Conservation (phyloP, 2,797 vertebrate species). For the Myiotriccus ornatus region DNA sequence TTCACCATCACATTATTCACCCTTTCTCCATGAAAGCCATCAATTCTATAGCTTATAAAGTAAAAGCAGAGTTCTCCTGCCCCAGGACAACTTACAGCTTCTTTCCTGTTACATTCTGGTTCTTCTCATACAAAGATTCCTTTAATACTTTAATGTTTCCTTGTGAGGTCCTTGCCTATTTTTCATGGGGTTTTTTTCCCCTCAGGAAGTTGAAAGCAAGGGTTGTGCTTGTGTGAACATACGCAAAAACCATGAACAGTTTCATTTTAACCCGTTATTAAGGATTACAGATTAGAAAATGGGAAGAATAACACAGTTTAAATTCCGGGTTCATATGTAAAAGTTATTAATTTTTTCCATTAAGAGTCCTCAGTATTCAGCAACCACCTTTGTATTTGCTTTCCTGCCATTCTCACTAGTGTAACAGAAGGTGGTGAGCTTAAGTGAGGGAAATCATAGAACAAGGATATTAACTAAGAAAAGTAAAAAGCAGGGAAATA, state of each 20-base stretch:
- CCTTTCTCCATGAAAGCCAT: neutral
- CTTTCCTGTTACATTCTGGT: neutral
- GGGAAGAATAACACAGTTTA: neutral
- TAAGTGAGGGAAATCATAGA: neutral
- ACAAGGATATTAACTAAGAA: neutral
- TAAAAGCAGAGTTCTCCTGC: neutral
- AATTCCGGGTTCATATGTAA: neutral
- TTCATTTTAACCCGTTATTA: neutral
- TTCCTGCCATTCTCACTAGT: neutral
- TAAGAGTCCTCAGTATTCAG: neutral
- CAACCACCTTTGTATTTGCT: neutral
- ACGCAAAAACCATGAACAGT: neutral
- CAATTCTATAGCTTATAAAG: neutral
- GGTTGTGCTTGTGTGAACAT: neutral
- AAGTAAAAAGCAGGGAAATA: neutral
- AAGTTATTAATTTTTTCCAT: neutral
- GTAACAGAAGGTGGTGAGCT: neutral
- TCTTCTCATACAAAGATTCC: neutral
- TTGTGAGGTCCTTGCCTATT: neutral
- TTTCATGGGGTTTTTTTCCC: rapidly evolving
- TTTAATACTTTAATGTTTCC: neutral
- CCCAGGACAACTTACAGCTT: neutral
- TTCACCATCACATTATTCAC: neutral
- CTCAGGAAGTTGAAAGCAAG: neutral
- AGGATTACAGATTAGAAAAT: neutral